Conservation (phyloP, 2,113 vertebrate species). For the Ailurus styani region DNA sequence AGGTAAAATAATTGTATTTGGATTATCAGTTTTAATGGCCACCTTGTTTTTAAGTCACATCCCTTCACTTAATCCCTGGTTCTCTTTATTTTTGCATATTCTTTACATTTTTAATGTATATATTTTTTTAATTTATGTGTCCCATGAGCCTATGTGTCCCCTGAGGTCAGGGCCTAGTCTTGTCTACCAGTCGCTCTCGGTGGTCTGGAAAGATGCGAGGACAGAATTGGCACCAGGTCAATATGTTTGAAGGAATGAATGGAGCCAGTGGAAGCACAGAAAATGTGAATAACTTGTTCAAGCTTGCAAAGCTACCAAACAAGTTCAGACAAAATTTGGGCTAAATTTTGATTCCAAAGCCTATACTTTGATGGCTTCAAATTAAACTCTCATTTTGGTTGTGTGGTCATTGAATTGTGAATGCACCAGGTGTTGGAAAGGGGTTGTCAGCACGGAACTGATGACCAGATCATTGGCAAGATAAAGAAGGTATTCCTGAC, state of each 20-base stretch:
- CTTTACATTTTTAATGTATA: neutral
- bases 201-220: neutral
- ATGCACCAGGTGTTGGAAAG: neutral
- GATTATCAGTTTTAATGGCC: neutral
- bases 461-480: neutral
- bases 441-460: neutral
- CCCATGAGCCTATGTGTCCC: neutral
- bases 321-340: neutral
- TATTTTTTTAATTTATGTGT: neutral
- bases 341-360: neutral
- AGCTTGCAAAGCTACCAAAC: neutral
- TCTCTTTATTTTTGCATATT: neutral
- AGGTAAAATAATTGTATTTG: neutral
- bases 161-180: neutral
- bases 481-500: neutral
- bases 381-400: neutral
- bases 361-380: neutral
- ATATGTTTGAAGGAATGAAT: neutral
- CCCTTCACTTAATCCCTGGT: neutral
- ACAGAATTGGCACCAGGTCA: neutral
- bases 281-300: neutral
- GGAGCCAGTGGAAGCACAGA: neutral
- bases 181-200: neutral
- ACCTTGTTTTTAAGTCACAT: neutral
- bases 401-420: neutral